Conservation (phyloP, 2,888 invertebrate genomes). For the Ichneumoninae sp. region DNA sequence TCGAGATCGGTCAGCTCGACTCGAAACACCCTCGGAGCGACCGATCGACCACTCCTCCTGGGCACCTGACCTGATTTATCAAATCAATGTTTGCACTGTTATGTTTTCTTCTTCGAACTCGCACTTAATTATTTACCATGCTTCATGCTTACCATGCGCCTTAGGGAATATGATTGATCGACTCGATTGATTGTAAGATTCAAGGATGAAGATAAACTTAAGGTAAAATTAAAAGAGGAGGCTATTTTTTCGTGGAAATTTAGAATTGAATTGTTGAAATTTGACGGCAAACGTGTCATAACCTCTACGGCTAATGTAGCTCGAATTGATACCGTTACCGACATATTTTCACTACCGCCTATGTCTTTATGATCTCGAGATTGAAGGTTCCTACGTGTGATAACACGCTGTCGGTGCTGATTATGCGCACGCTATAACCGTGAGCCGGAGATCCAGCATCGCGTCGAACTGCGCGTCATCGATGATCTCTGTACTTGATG, state of each 20-base stretch:
- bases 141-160: too few relatives aligned
- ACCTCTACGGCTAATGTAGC: background rate
- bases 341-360: slow-evolving; percentile 20
- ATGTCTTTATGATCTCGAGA: slow-evolving; percentile 25
- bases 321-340: slow-evolving; percentile 23
- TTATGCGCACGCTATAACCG: slow-evolving; percentile 22
- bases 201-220: too few relatives aligned
- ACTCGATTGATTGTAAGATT: too few relatives aligned
- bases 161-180: too few relatives aligned
- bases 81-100: slow-evolving; percentile 39
- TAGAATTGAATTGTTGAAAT: background rate
- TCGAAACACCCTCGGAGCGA: slow-evolving; percentile 11
- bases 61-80: slow-evolving; percentile 59
- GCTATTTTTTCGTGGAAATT: too few relatives aligned
- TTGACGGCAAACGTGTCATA: background rate
- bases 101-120: background rate
- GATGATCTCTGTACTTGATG: slow-evolving; percentile 63
- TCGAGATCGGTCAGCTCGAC: slow-evolving; percentile 38
- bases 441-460: slow-evolving; percentile 15
- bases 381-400: slow-evolving; percentile 5
- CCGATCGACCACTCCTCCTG: slow-evolving; percentile 43
- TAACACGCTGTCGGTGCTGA: background rate
- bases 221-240: too few relatives aligned
- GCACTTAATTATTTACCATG: background rate
- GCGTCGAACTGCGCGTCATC: slow-evolving; percentile 35